Conservation (phyloP, 1,140 invertebrate species). For the Amyelois transitella region DNA sequence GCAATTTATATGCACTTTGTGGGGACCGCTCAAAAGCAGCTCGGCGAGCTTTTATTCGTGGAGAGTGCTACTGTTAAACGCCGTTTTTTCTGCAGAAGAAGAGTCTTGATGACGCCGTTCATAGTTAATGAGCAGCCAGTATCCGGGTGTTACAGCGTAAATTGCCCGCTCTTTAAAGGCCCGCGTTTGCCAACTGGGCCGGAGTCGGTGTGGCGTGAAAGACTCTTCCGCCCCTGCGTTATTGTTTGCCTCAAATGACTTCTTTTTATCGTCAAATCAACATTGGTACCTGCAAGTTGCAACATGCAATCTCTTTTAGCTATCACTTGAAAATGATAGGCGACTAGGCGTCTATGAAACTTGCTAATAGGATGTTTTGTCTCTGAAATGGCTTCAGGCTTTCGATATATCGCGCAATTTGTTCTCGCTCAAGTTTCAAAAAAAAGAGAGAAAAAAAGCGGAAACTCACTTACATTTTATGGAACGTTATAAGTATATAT, state of each 20-base stretch:
- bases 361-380: conserved; percentile 36
- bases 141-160: conserved; percentile 59
- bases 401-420: conserved; percentile 8
- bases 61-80: conserved; percentile 60
- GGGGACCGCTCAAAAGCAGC: conserved; percentile 52
- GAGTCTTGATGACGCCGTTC: conserved; percentile 68
- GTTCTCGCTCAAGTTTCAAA: background rate
- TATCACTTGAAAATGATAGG: conserved; percentile 17
- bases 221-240: conserved; percentile 54
- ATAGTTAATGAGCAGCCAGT: conserved; percentile 71
- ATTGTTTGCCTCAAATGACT: conserved; percentile 66
- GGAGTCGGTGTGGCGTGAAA: conserved; percentile 48
- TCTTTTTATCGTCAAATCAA: conserved; percentile 45
- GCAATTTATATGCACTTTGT: conserved; percentile 74
- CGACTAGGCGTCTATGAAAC: conserved; percentile 22
- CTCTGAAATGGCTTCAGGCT: conserved; percentile 19
- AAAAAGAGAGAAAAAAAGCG: background rate
- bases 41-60: conserved; percentile 49
- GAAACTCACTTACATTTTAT: background rate
- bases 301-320: conserved; percentile 22
- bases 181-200: conserved; percentile 49
- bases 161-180: conserved; percentile 56
- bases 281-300: conserved; percentile 15
- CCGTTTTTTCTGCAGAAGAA: conserved; percentile 64
- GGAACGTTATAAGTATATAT: background rate